These are phyloP conservation scores for Platyrinchus mystaceus DNA, from an alignment of 2,797 vertebrate genomes.

Conservation along the genomic window DNA sequence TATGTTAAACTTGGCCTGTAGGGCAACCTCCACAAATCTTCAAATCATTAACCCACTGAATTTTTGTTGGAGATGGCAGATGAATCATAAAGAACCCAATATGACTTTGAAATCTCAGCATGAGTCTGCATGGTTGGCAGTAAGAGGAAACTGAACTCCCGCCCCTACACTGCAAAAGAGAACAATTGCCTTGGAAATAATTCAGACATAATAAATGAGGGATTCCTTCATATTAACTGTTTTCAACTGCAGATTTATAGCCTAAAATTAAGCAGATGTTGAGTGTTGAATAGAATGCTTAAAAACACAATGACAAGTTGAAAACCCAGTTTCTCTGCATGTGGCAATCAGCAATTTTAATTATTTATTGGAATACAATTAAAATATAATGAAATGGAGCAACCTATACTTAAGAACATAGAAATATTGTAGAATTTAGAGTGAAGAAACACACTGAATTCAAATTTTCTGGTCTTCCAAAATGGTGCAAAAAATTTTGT, in stretches of 20 bases:
- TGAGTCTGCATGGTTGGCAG: not conserved
- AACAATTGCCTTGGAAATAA: slow-evolving; percentile 37
- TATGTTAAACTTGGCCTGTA: not conserved
- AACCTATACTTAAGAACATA: not conserved
- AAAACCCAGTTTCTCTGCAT: not conserved
- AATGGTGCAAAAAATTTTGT: not conserved
- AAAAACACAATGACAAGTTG: slow-evolving; percentile 20
- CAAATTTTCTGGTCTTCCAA: not conserved
- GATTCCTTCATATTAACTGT: not conserved
- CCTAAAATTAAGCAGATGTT: slow-evolving; percentile 36
- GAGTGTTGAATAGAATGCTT: slow-evolving; percentile 3
- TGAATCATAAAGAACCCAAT: not conserved
- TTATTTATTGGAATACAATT: slow-evolving; percentile 10
- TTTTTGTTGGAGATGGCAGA: not conserved
- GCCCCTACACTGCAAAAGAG: not conserved
- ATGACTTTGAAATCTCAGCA: slow-evolving; percentile 3
- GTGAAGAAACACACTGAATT: not conserved
- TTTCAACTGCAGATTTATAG: slow-evolving; percentile 29
- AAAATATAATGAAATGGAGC: not conserved
- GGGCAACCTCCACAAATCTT: not conserved
- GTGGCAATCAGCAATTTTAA: slow-evolving; percentile 5
- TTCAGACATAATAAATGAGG: slow-evolving; percentile 14
- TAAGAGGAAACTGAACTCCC: not conserved
- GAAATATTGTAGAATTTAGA: not conserved
- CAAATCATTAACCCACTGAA: not conserved